A percentile compares a stretch with the other conserved stretches of the same genome.
Conservation (phyloP, 2,888 invertebrate species). For the Oconnorella tubifera region DNA sequence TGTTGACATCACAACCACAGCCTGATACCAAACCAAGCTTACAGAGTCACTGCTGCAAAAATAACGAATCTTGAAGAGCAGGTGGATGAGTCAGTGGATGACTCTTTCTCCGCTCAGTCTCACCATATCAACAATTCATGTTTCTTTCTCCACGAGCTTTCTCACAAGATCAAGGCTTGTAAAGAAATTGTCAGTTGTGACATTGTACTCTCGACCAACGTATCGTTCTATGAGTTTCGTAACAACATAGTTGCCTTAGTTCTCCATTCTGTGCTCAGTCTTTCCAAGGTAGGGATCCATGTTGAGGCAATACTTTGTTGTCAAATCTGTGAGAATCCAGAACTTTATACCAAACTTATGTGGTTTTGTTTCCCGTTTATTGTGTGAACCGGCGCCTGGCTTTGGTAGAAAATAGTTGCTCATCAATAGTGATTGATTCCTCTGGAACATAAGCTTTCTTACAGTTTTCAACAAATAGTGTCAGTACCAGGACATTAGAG, state of each 20-base stretch:
- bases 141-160: too few species aligned
- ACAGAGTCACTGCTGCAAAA: slow-evolving; percentile 1
- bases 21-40: too few species aligned
- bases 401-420: slow-evolving; percentile 10
- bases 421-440: slow-evolving; percentile 1
- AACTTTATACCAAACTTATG: slow-evolving; percentile 10
- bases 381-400: slow-evolving; percentile 1
- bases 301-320: neutral
- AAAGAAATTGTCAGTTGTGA: too few species aligned
- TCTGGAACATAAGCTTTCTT: neutral
- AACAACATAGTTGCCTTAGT: neutral
- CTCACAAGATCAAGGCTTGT: too few species aligned
- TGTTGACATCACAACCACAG: too few species aligned
- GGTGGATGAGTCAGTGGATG: too few species aligned
- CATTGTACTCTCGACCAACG: too few species aligned
- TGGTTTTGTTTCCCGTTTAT: neutral
- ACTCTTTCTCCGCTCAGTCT: too few species aligned
- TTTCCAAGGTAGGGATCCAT: neutral
- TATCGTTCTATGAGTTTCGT: neutral
- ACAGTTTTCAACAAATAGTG: neutral
- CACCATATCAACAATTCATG: too few species aligned
- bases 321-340: slow-evolving; percentile 2
- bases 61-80: neutral
- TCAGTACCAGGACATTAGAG: neutral
- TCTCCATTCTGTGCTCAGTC: neutral